These are phyloP conservation scores for Murina feae DNA, from an alignment of 2,113 vertebrate genomes.

Conservation along the genomic window DNA sequence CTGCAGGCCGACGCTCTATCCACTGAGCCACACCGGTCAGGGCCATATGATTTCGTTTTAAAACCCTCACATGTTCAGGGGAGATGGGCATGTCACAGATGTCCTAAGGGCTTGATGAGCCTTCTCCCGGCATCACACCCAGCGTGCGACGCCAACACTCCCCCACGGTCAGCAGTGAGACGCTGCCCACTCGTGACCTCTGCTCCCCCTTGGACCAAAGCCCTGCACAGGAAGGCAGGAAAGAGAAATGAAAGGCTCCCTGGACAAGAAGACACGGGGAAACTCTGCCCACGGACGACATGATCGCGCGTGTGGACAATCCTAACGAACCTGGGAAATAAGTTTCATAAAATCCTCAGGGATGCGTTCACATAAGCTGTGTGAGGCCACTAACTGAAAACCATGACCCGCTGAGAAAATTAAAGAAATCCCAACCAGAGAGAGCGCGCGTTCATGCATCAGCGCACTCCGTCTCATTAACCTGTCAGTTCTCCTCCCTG, in stretches of 20 bases:
- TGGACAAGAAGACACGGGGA: accelerated
- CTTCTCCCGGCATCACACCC: neutral
- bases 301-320: accelerated
- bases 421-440: neutral
- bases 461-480: neutral
- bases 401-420: neutral
- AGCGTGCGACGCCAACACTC: accelerated
- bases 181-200: accelerated
- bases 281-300: too few relatives aligned
- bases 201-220: accelerated
- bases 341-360: neutral
- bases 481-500: neutral
- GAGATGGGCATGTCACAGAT: neutral
- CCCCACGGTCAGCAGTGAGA: accelerated
- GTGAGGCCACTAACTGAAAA: neutral
- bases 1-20: too few relatives aligned
- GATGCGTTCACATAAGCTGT: neutral
- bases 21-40: too few relatives aligned
- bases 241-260: neutral
- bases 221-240: neutral
- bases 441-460: neutral
- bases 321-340: neutral
- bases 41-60: too few relatives aligned
- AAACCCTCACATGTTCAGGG: neutral
- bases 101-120: neutral